Conservation (phyloP, 2,797 vertebrate genomes). For the Alcedo atthis region DNA sequence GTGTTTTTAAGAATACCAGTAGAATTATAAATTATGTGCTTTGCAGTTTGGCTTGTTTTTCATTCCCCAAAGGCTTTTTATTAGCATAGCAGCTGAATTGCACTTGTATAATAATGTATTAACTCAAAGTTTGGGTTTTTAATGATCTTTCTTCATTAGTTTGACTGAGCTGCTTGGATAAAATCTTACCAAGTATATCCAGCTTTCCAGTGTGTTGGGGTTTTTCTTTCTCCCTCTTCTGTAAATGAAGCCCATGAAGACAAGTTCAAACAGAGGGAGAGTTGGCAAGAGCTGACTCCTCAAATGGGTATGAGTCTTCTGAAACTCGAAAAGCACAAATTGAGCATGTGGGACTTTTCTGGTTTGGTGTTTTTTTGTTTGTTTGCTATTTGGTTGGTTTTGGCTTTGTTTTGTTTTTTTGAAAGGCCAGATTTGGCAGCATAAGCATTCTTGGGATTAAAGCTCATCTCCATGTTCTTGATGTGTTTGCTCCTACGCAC, state of each 20-base stretch:
- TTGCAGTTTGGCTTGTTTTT: constrained; percentile 58
- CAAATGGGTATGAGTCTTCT: background rate
- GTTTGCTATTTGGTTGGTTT: background rate
- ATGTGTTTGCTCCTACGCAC: background rate
- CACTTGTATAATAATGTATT: constrained; percentile 51
- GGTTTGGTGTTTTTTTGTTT: background rate
- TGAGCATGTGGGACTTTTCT: background rate
- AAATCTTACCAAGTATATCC: constrained; percentile 4
- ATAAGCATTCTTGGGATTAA: background rate
- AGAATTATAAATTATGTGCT: constrained; percentile 64
- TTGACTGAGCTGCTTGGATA: constrained; percentile 40
- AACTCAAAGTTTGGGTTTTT: constrained; percentile 50
- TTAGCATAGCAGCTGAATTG: constrained; percentile 55
- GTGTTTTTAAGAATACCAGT: constrained; percentile 62
- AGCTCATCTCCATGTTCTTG: background rate
- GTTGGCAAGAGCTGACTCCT: constrained; percentile 28
- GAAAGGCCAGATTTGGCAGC: background rate
- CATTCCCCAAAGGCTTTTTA: constrained; percentile 28
- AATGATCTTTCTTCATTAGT: constrained; percentile 42
- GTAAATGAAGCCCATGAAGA: background rate
- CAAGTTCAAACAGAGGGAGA: constrained; percentile 43
- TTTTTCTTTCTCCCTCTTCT: background rate
- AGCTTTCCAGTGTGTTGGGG: background rate
- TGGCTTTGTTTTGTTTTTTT: background rate
- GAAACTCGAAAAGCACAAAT: constrained; percentile 31